Conservation (phyloP, 2,113 vertebrate genomes). For the Procapra przewalskii region DNA sequence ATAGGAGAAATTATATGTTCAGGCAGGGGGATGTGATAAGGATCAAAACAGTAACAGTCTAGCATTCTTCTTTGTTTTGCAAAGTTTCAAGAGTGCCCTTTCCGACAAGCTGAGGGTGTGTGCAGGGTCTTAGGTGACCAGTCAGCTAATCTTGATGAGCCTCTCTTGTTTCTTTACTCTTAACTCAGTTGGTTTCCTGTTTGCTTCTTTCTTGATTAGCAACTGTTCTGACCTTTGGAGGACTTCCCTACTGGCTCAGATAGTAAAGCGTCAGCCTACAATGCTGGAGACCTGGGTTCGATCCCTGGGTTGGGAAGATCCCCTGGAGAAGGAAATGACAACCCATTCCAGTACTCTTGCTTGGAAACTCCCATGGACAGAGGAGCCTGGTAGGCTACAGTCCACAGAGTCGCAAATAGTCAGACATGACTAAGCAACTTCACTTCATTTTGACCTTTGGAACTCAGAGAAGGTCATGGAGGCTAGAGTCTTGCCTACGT, state of each 20-base stretch:
- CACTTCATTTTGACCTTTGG: neutral
- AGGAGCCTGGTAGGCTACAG: neutral
- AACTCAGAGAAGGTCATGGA: neutral
- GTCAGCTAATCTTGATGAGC: neutral
- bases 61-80: neutral
- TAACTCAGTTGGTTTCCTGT: neutral
- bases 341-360: neutral
- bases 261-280: neutral
- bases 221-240: neutral
- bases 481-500: neutral
- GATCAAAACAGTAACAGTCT: neutral
- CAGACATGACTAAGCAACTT: neutral
- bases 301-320: neutral
- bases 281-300: rapidly evolving
- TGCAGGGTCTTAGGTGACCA: neutral
- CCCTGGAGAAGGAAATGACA: neutral
- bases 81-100: neutral
- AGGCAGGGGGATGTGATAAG: neutral
- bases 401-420: neutral
- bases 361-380: neutral
- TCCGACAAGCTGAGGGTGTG: neutral
- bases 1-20: neutral
- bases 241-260: neutral
- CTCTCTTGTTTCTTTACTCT: neutral
- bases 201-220: neutral